A percentile compares a stretch with the other conserved stretches of the same genome.
phyloP scores from a whole-genome alignment of 2,888 invertebrate genomes.

The Meteorus cinctellus region DNA sequence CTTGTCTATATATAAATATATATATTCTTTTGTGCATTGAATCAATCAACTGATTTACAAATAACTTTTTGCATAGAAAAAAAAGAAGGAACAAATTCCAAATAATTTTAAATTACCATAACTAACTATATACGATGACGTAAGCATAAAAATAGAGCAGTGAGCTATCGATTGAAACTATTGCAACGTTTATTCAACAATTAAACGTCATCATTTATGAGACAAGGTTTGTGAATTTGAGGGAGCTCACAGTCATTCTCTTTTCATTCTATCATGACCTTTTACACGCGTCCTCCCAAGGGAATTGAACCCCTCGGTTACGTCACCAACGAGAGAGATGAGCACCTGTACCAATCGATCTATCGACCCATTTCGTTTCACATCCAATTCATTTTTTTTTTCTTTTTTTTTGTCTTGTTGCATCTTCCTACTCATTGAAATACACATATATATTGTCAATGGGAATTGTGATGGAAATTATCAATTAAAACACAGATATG shows the following conservation, averaged over 20 bases:
- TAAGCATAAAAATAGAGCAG: conserved; percentile 23
- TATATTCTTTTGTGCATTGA: not conserved
- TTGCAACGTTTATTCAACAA: not conserved
- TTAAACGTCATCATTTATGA: conserved; percentile 32
- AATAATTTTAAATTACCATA: too few species aligned
- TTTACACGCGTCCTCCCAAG: not conserved
- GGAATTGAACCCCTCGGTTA: conserved; percentile 27
- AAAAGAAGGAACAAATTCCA: too few species aligned
- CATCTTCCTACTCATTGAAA: not conserved
- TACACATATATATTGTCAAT: not conserved
- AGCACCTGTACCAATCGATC: conserved; percentile 39
- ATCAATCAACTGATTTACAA: not conserved
- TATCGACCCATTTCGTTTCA: conserved; percentile 23
- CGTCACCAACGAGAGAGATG: conserved; percentile 24
- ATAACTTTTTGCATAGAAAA: too few species aligned
- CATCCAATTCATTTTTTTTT: not conserved
- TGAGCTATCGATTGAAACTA: conserved; percentile 30
- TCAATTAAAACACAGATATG: too few species aligned
- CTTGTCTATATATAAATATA: not conserved
- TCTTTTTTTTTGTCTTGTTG: not conserved
- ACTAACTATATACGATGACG: conserved; percentile 14
- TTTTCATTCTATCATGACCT: not conserved
- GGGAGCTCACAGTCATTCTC: not conserved
- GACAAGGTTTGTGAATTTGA: not conserved
- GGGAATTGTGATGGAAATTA: too few species aligned